Percentiles rank a stretch among this genome's conserved stretches.
Conservation (phyloP, 2,113 vertebrate genomes). For the Thomomys bottae region DNA sequence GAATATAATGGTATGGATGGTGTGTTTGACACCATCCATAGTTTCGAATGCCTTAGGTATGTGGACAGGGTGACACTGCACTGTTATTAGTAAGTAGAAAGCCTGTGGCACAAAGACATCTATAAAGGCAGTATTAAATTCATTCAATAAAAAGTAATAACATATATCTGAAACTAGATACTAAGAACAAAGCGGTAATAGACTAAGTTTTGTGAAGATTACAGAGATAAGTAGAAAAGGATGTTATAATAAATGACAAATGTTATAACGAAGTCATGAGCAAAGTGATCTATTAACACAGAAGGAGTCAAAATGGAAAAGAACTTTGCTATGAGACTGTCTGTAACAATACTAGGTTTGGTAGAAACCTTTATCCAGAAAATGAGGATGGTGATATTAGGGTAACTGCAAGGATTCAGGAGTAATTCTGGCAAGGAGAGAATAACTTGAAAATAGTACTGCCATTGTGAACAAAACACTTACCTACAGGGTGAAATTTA, state of each 20-base stretch:
- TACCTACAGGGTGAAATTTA: not conserved
- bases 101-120: not conserved
- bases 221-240: not conserved
- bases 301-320: not conserved
- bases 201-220: not conserved
- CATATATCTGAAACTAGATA: not conserved
- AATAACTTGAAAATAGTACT: not conserved
- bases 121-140: not conserved
- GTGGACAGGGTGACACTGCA: not conserved
- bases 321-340: not conserved
- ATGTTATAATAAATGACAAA: not conserved
- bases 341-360: not conserved
- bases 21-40: not conserved
- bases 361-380: not conserved
- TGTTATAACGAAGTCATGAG: not conserved
- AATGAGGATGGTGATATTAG: not conserved
- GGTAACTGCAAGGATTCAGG: too few relatives aligned
- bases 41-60: too few relatives aligned
- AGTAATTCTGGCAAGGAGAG: not conserved
- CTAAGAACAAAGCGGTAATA: not conserved
- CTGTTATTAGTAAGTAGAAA: not conserved
- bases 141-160: not conserved
- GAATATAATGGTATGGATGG: not conserved
- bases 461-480: not conserved
- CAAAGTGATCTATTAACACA: not conserved